Conservation (phyloP, 2,113 vertebrate species). For the Hippopotamus amphibius region DNA sequence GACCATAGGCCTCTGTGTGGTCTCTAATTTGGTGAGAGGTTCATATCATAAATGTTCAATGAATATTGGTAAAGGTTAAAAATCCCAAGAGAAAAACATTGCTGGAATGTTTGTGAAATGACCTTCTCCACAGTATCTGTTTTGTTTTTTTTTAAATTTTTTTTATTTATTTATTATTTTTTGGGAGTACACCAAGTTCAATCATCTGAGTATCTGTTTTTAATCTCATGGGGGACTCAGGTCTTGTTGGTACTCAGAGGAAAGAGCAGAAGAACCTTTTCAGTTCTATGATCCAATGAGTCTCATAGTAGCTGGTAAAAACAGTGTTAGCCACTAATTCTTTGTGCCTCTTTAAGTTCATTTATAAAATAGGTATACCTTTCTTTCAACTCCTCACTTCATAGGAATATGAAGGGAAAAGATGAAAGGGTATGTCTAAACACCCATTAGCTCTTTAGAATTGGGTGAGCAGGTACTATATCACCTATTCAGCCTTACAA, state of each 20-base stretch:
- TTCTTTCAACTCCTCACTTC: neutral
- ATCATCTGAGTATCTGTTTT: neutral
- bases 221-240: neutral
- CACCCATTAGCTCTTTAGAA: neutral
- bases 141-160: neutral
- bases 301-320: constrained; percentile 12
- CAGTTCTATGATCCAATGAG: neutral
- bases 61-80: neutral
- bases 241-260: neutral
- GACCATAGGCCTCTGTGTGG: neutral
- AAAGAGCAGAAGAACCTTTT: neutral
- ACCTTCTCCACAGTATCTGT: neutral
- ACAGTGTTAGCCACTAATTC: neutral
- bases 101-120: neutral
- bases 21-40: neutral
- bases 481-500: neutral
- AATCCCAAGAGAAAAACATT: neutral
- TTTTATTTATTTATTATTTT: no score
- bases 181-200: no score
- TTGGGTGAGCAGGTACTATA: neutral
- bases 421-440: neutral
- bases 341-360: neutral
- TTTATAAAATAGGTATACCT: neutral
- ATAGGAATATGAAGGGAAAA: neutral
- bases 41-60: neutral